Conservation (phyloP, 2,797 vertebrate species). For the Oreochromis mossambicus region DNA sequence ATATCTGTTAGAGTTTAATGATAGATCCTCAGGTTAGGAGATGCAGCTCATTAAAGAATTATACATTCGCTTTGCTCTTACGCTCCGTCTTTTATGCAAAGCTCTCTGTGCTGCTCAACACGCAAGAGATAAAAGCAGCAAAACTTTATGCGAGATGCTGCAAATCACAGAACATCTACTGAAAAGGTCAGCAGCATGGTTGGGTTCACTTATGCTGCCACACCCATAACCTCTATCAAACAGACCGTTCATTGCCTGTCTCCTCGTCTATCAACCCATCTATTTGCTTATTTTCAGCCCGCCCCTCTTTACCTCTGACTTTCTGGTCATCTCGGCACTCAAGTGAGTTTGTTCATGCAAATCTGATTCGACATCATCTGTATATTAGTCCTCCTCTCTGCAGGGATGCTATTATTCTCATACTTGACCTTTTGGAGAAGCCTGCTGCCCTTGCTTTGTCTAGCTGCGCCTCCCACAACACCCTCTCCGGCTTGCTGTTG, state of each 20-base stretch:
- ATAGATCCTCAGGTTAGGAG: constrained; percentile 32
- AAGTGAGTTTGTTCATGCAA: constrained; percentile 10
- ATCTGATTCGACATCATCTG: constrained; percentile 27
- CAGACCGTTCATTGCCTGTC: background rate
- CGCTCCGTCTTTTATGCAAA: background rate
- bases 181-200: background rate
- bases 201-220: background rate
- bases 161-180: background rate
- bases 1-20: constrained; percentile 46
- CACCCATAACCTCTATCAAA: background rate
- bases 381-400: background rate
- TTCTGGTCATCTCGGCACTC: background rate
- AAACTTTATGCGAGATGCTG: background rate
- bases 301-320: background rate
- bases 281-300: background rate
- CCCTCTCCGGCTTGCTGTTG: background rate
- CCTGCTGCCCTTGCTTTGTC: constrained; percentile 32
- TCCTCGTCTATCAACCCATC: background rate
- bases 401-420: background rate
- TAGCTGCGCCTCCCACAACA: background rate
- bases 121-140: background rate
- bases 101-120: background rate
- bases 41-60: constrained; percentile 60
- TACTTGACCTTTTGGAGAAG: constrained; percentile 31
- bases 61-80: constrained; percentile 54